These are phyloP conservation scores for Sanderia malayensis DNA, from an alignment of 30 jellyfish, hydroid and myxozoan genomes.

Conservation along the genomic window DNA sequence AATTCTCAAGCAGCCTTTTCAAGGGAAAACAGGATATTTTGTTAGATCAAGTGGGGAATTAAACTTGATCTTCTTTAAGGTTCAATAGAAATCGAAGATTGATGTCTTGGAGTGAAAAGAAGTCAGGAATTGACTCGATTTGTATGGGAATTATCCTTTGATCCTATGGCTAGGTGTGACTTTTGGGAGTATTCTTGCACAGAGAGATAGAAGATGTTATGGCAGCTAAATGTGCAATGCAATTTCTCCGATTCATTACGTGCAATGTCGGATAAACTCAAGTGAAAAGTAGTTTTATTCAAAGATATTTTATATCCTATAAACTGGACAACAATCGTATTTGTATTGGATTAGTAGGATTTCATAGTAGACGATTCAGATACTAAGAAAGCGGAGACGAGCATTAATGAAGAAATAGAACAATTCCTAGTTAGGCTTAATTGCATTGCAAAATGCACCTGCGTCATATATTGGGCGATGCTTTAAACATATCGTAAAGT, in stretches of 20 bases:
- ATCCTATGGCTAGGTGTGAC: not conserved
- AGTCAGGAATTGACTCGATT: not conserved
- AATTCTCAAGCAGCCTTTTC: no score
- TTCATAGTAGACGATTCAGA: constrained; percentile 39
- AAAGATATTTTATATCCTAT: constrained; percentile 49
- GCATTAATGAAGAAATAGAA: constrained; percentile 26
- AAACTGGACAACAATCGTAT: constrained; percentile 39
- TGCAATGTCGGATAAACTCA: constrained; percentile 29
- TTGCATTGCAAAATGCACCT: constrained; percentile 43
- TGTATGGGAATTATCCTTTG: not conserved
- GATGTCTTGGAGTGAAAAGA: not conserved
- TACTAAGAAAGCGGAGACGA: constrained; percentile 25
- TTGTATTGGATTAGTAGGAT: constrained; percentile 63
- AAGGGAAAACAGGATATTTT: no score
- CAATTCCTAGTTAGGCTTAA: constrained; percentile 31
- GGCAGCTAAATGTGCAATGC: constrained; percentile 71
- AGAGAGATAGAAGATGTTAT: not conserved
- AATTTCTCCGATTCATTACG: constrained; percentile 36
- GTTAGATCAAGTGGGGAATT: no score
- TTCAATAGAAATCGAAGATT: no score
- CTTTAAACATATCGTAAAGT: not conserved
- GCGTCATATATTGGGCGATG: constrained; percentile 15
- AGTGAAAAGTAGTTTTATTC: constrained; percentile 41
- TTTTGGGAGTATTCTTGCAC: not conserved
- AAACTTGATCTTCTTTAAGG: no score